Evolutionary conservation across 1,140 invertebrate genomes (phyloP), one percentile per base, ranked within the genome.

Genomic region (Araneus ventricosus): DNA sequence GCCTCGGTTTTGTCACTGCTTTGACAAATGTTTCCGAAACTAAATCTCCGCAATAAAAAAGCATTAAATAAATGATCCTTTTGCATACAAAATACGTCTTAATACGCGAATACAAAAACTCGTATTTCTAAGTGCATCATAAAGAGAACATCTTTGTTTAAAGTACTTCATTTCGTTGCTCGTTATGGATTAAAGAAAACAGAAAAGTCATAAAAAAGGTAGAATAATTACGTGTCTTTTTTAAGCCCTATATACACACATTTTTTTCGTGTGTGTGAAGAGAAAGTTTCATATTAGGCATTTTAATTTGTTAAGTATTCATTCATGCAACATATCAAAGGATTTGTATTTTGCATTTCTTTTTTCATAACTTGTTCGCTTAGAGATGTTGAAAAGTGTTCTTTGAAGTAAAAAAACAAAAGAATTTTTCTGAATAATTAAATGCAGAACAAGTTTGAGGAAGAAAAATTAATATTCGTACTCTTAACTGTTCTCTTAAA

Each of bases 21-120:
- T 75, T 75, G 27, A 30, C 27, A 27, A 70, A 75, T 75, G 27
- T 30, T 37, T 14, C 67, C 0, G 5, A 10, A 22, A 34, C 27
- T 34, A 75, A 75, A 37, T 75, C 67, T 34, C 27, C 17, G 67
- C 20, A 75, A 75, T 75, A 75, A 75, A 75, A 17, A 75, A 75
- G 67, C 34, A 75, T 75, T 75, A 75, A 75, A 75, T 30, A 75
- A 75, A 30, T 37, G 27, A 30, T 37, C 30, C 14, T 75, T 75
- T 20, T 75, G 67, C 34, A 75, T 75, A 75, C 67, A 75, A 75
- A 75, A 75, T 37, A 17, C 34, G 17, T 75, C 30, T 75, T 75
- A 75, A 75, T 75, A 75, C 17, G 30, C 17, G 5, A 75, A 75
- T 30, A 34, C 30, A 75, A 75, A 30, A 75, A 75, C 30, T 75